Base-by-base conservation (phyloP, 30 jellyfish, hydroid and myxozoan genomes). In the Pseudorhiza aurosa region DNA sequence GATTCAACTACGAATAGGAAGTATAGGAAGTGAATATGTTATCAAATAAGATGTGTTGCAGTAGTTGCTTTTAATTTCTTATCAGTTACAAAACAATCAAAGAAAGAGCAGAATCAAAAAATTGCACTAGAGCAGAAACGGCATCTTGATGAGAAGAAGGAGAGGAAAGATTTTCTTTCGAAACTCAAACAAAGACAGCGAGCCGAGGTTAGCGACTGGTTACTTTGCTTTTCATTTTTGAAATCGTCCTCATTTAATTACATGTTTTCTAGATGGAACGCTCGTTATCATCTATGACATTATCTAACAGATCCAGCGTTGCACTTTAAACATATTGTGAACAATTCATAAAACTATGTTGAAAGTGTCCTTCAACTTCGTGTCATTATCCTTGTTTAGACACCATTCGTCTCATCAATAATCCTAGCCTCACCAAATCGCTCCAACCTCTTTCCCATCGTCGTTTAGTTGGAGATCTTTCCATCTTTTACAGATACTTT, bases 101-200 rank as follows among this genome's bases (percentile, higher is more conserved):
- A 80, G 65, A 64, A 65, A 35, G 91, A 80, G 25, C 33, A 65
- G 15, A 43, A 65, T 24, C 84, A 65, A 53, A 65, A 24, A 37
- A 1, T 80, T 56, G 82, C 69, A 27, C 46, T 32, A 37, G 84
- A 80, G 10, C 91, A 80, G 55, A 65, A 57, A 35, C 56, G 26
- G 18, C 77, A 42, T 9, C 83, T 31, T 5, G 84, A 80, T 21
- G 91, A 80, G 39, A 64, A 65, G 37, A 40, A 37, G 29, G 49
- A 40, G n/a, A 12, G 5, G 33, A 70, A 57, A 14, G 91, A 80
- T 21, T 9, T 65, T 28, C 68, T 40, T 15, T 22, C 75, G 40
- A 65, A 55, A 24, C 21, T 68, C 24, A 80, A 65, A 18, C 83
- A 65, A 65, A 64, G 91, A 37, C 91, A 80, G 36, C 62, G 91